Evolutionary conservation across 2,888 invertebrate genomes (phyloP), one percentile per base, ranked within the genome.

Genomic region (Oligia strigilis): DNA sequence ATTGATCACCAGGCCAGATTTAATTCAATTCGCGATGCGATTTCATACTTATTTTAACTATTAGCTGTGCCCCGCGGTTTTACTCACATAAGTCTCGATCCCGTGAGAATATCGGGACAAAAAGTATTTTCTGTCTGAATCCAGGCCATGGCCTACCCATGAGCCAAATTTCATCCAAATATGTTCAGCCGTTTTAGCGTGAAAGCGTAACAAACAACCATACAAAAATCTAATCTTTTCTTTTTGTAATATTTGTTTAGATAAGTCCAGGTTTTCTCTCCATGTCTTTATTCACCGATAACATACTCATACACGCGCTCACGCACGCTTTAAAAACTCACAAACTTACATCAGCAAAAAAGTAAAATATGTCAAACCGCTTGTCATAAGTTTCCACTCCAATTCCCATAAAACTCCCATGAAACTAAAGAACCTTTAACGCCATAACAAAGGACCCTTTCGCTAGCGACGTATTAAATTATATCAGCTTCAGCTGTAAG

Each of bases 401-500:
- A 49, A 29, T 65, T 52, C 85, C 69, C 85, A 84, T 85, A 87
- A 85, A 85, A 87, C 76, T 84, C 80, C 85, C 80, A 87, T 84
- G 87, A 84, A 85, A 85, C 87, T 87, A 85, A 80, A 85, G 85
- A 72, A 87, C 87, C 85, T 77, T 77, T 87, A 86, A 84, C 65
- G 72, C 72, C 72, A 66, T 84, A 84, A 80, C 84, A 87, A 87
- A 85, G 62, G 87, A 60, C 85, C 85, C 76, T 84, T 80, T 66
- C 66, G 58, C 62, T 64, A 55, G 87, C 81, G 43, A 75, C 65
- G 85, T 87, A 87, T 85, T 87, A 85, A 85, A 85, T 86, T 86
- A 82, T 86, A 83, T 82, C 83, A 80, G 88, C 77, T 77, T 80
- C 73, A 78, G 80, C 76, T 66, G 71, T 76, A 82, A 52, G 65